Evolutionary conservation across 2,888 invertebrate genomes (phyloP).

Genomic region (Nemapogon koenigi): DNA sequence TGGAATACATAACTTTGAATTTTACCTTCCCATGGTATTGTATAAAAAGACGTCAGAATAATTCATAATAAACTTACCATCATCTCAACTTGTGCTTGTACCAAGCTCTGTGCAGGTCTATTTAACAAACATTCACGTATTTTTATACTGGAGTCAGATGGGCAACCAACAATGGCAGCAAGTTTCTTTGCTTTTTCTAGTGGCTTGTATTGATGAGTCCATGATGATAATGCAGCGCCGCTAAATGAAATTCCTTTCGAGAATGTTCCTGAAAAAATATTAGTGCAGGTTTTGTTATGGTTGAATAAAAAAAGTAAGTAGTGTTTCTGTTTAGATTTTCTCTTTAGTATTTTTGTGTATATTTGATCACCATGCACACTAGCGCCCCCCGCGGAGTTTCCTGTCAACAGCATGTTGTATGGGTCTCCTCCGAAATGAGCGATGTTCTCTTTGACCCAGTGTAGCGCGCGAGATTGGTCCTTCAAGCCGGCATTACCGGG

Average conservation of each 20-base stretch:
- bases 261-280: slow-evolving; percentile 66
- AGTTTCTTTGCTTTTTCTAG: slow-evolving; percentile 67
- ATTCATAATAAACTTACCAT: slow-evolving; percentile 60
- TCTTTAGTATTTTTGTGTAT: too few species aligned
- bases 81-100: slow-evolving; percentile 59
- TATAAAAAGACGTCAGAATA: too few species aligned
- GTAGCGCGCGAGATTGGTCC: slow-evolving; percentile 74
- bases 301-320: too few species aligned
- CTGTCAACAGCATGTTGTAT: slow-evolving; percentile 70
- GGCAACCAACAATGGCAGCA: slow-evolving; percentile 69
- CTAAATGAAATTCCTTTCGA: slow-evolving; percentile 72
- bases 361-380: slow-evolving; percentile 77
- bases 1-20: too few species aligned
- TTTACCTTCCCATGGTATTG: too few species aligned
- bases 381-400: slow-evolving; percentile 77
- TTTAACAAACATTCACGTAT: slow-evolving; percentile 70
- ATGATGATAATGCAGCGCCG: slow-evolving; percentile 70
- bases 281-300: too few species aligned
- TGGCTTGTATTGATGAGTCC: slow-evolving; percentile 64
- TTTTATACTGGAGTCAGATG: slow-evolving; percentile 47
- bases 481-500: slow-evolving; percentile 78
- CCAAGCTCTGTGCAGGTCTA: slow-evolving; percentile 67
- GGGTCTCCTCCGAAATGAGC: slow-evolving; percentile 75
- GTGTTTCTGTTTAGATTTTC: too few species aligned
- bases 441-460: slow-evolving; percentile 74